Conservation (phyloP, 2,888 invertebrate species). For the Acronicta psi region DNA sequence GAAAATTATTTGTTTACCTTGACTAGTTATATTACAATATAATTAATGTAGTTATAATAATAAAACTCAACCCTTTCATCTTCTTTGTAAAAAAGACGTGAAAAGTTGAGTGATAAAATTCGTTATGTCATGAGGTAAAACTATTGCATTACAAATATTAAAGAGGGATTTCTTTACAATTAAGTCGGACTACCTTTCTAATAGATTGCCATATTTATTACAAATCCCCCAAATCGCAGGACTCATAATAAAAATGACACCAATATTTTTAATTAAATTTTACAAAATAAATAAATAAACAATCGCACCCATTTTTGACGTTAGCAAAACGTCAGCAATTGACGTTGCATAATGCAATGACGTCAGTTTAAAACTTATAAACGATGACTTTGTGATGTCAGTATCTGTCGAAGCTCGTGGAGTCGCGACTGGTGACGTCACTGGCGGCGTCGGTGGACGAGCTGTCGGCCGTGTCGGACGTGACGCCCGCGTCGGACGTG, state of each 20-base stretch:
- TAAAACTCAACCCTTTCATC: constrained; percentile 58
- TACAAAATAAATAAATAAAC: constrained; percentile 50
- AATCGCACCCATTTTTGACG: constrained; percentile 10
- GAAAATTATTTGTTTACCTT: constrained; percentile 68
- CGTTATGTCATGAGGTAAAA: constrained; percentile 66
- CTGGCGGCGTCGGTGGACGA: constrained; percentile 83
- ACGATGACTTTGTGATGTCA: constrained; percentile 66
- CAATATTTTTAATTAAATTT: constrained; percentile 15
- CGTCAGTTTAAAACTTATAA: constrained; percentile 59
- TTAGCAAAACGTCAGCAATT: constrained; percentile 8
- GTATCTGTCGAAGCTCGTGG: constrained; percentile 81
- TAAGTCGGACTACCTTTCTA: constrained; percentile 19
- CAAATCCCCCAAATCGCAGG: constrained; percentile 2
- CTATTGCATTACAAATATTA: constrained; percentile 44
- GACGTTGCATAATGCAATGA: constrained; percentile 6
- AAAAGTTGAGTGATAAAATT: constrained; percentile 62
- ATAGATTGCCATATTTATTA: constrained; percentile 11
- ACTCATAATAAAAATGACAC: constrained; percentile 24
- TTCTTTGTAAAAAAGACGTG: constrained; percentile 73
- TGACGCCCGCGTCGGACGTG: constrained; percentile 58
- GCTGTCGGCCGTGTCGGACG: constrained; percentile 62
- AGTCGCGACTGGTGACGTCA: constrained; percentile 84
- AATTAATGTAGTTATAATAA: constrained; percentile 51
- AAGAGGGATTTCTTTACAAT: constrained; percentile 38
- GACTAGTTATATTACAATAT: constrained; percentile 76